These are phyloP conservation scores for Eulemur mongoz DNA, from an alignment of 2,797 vertebrate species.

Conservation along the genomic window DNA sequence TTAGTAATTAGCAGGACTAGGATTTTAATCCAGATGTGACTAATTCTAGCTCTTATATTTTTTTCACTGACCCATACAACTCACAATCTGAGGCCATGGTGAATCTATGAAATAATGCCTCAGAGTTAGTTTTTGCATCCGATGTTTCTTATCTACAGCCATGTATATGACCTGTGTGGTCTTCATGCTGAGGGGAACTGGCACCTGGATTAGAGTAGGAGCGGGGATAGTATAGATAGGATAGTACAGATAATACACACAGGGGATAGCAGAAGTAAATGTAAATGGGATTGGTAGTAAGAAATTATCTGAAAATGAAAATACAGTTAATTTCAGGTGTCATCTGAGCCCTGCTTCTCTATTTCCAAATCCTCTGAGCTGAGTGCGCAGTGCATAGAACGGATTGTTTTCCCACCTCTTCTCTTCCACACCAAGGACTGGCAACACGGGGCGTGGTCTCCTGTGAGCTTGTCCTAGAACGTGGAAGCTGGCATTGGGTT, in stretches of 20 bases:
- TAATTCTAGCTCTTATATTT: neutral
- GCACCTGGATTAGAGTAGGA: neutral
- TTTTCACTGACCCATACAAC: neutral
- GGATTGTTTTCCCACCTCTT: neutral
- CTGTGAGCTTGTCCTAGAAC: neutral
- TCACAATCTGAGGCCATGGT: neutral
- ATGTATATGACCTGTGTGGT: neutral
- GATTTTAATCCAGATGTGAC: neutral
- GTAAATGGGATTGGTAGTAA: neutral
- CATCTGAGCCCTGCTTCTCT: neutral
- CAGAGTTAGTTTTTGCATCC: neutral
- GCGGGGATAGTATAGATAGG: neutral
- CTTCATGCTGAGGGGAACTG: neutral
- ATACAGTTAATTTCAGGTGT: neutral
- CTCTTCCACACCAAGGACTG: neutral
- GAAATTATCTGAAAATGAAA: neutral
- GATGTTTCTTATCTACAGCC: neutral
- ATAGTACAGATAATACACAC: neutral
- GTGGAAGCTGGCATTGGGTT: neutral
- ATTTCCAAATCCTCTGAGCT: neutral
- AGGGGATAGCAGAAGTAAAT: too few species aligned
- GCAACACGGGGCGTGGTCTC: neutral
- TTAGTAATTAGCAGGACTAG: neutral
- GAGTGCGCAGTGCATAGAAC: neutral
- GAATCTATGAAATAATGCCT: neutral